Percentiles rank a stretch among this genome's conserved stretches.
Conservation (phyloP, 2,113 vertebrate genomes). For the Tiliqua scincoides region DNA sequence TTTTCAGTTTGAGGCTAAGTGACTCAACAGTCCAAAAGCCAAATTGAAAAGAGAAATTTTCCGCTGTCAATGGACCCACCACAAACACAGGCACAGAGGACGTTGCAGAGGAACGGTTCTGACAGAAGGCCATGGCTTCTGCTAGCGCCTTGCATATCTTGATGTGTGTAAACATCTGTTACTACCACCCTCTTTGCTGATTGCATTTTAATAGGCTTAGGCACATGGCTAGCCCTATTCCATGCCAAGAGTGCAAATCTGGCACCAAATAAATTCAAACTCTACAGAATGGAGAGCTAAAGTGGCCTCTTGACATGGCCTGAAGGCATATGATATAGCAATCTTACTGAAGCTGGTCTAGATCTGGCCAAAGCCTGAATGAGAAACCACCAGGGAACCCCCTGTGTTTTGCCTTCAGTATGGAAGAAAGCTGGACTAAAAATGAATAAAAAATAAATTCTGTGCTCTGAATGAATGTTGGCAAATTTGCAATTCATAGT, state of each 20-base stretch:
- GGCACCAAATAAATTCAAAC: not conserved
- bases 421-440: too few relatives aligned
- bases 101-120: not conserved
- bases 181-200: not conserved
- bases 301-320: too few relatives aligned
- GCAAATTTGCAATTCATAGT: too few relatives aligned
- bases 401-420: too few relatives aligned
- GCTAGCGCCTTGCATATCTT: not conserved
- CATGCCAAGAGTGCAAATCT: not conserved
- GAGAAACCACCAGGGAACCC: too few relatives aligned
- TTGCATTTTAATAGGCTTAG: not conserved
- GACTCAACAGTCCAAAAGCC: accelerated
- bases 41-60: accelerated
- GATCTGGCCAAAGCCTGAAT: too few relatives aligned
- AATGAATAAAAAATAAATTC: too few relatives aligned
- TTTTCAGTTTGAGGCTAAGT: accelerated
- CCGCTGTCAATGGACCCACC: accelerated
- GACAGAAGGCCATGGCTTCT: not conserved
- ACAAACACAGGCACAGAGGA: accelerated
- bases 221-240: not conserved
- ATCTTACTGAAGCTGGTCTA: too few relatives aligned
- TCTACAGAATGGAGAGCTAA: not conserved
- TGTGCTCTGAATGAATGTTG: too few relatives aligned
- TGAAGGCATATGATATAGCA: too few relatives aligned
- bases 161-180: not conserved